A percentile compares a stretch with the other conserved stretches of the same genome.
Evolutionary conservation across 2,888 invertebrate genomes (phyloP).

Genomic region (Nowickia ferox): DNA sequence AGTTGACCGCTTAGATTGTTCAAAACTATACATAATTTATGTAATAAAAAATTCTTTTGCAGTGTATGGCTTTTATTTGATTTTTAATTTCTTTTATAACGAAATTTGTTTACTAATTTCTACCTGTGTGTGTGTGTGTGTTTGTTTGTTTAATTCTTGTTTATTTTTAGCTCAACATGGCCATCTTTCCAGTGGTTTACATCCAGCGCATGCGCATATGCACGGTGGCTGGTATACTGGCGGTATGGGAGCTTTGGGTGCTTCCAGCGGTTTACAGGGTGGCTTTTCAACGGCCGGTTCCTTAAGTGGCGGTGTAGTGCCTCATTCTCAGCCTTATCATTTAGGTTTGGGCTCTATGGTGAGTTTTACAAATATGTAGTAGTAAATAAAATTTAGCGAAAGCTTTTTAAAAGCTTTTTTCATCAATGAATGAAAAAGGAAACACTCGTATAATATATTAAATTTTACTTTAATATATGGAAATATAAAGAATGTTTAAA

Average conservation of each 20-base stretch:
- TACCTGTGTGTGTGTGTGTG: neutral
- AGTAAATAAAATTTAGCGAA: neutral
- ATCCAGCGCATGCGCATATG: slow-evolving; percentile 86
- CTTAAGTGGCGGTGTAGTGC: slow-evolving; percentile 86
- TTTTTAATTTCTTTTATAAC: neutral
- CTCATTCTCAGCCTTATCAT: slow-evolving; percentile 88
- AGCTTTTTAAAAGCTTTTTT: slow-evolving; percentile 31
- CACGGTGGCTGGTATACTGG: slow-evolving; percentile 87
- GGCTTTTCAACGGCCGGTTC: slow-evolving; percentile 86
- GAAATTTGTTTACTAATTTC: slow-evolving; percentile 4
- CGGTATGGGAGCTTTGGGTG: slow-evolving; percentile 85
- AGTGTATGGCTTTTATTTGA: neutral
- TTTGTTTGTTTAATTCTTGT: slow-evolving; percentile 41
- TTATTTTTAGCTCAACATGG: slow-evolving; percentile 86
- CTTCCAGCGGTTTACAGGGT: slow-evolving; percentile 86
- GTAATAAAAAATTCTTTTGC: too few relatives aligned
- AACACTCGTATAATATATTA: neutral
- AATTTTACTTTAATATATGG: neutral
- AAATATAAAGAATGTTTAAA: neutral
- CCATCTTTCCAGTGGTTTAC: slow-evolving; percentile 85
- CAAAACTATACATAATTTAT: too few relatives aligned
- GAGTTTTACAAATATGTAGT: slow-evolving; percentile 76
- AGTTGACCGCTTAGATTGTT: too few relatives aligned
- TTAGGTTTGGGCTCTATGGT: slow-evolving; percentile 88
- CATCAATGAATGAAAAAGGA: neutral